Base-by-base conservation (phyloP, 2,888 invertebrate genomes). In the Aricia artaxerxes region DNA sequence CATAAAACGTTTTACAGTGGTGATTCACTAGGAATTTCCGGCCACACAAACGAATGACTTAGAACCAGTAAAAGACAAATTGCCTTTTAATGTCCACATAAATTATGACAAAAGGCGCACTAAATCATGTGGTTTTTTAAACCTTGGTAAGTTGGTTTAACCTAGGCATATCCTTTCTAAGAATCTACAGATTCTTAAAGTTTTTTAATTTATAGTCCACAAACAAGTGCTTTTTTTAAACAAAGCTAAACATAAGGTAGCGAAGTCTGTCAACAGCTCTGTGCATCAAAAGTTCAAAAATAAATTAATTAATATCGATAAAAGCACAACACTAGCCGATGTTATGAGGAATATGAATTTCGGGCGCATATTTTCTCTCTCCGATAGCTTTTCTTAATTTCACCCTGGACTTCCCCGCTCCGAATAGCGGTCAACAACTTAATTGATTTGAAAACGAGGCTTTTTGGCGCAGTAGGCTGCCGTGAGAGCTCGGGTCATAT, bases 391-490 rank as follows among this genome's bases (percentile, higher is more conserved):
- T 76, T 57, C 76, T 76, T 76, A 76, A 76, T 76, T 76, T 35
- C 13, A 31, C 49, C 76, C 9, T 57, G 2, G 40, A 73, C 73
- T 2, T n/a, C 73, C 5, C 24, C 49, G 49, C 73, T 76, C 49
- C 31, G 76, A 76, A 76, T 76, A 16, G 76, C 57, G 76, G 76
- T 76, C 76, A 76, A 76, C 76, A 53, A 57, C 76, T 4, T 76
- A 76, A 76, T 76, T 76, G 76, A 76, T 76, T 76, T 76, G 76
- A 76, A 53, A 76, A 57, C 31, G 76, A 76, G 75, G 76, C 76
- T 76, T 57, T 76, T 76, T 57, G 76, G 57, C 76, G 53, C 76
- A 76, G 76, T 75, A 75, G 75, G 75, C 53, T 75, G 53, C 49
- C 44, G 31, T 53, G 53, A 53, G 75, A 53, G 75, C 31, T 57